Evolutionary conservation across 53 echinoderm and acorn worm species (phyloP).

Genomic region (Holothuria leucospilota): DNA sequence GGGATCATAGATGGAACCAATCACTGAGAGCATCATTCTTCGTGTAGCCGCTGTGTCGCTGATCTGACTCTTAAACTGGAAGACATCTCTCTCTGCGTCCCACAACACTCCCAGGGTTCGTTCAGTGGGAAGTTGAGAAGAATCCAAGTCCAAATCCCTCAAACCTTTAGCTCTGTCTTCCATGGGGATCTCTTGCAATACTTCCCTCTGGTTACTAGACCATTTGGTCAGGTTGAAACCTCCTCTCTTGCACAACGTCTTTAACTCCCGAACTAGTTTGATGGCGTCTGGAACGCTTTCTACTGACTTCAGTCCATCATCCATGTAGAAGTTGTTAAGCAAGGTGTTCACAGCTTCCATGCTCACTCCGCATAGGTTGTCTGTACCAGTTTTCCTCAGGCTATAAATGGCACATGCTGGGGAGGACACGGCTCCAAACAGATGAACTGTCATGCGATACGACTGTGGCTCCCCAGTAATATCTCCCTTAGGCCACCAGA

Average conservation of each 20-base stretch:
- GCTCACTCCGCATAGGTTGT: not conserved
- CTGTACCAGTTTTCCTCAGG: conserved; percentile 55
- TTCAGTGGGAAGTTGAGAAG: conserved; percentile 54
- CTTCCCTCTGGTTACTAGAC: conserved; percentile 61
- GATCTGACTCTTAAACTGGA: conserved; percentile 67
- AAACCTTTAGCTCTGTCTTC: conserved; percentile 54
- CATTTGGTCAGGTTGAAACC: conserved; percentile 73
- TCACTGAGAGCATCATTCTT: conserved; percentile 58
- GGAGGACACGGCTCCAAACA: conserved; percentile 62
- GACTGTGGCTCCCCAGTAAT: conserved; percentile 1
- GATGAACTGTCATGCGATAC: conserved; percentile 60
- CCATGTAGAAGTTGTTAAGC: conserved; percentile 63
- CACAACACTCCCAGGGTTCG: conserved; percentile 76
- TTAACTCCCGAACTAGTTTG: conserved; percentile 53
- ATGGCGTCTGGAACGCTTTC: conserved; percentile 25
- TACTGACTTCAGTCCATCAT: conserved; percentile 62
- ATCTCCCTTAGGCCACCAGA: conserved; percentile 67
- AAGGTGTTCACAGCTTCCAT: conserved; percentile 29
- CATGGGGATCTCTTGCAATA: conserved; percentile 44
- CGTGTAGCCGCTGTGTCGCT: conserved; percentile 13
- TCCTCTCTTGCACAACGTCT: conserved; percentile 54
- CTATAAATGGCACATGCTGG: conserved; percentile 67
- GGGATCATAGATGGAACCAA: conserved; percentile 65
- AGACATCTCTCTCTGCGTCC: conserved; percentile 68
- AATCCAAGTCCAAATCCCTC: conserved; percentile 45